Evolutionary conservation across 1,140 invertebrate species (phyloP).

Genomic region (Carposina sasakii): DNA sequence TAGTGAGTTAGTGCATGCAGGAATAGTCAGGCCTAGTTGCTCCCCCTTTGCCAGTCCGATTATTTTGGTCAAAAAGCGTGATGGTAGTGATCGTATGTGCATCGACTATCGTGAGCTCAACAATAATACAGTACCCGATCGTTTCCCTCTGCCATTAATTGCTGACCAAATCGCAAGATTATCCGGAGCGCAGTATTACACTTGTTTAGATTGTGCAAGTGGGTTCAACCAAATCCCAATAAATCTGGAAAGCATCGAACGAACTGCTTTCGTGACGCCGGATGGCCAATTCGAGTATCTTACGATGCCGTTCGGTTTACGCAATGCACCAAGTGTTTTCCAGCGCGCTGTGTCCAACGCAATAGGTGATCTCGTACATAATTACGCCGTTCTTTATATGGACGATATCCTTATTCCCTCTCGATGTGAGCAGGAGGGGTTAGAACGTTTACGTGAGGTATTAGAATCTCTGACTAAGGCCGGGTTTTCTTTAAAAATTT

Average conservation of each 20-base stretch:
- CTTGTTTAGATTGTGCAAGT: constrained; percentile 44
- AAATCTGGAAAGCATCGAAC: constrained; percentile 37
- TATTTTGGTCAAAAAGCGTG: constrained; percentile 21
- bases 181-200: constrained; percentile 20
- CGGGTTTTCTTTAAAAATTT: constrained; percentile 23
- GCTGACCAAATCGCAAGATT: constrained; percentile 56
- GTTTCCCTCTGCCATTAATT: constrained; percentile 68
- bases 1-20: constrained; percentile 31
- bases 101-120: constrained; percentile 57
- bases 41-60: constrained; percentile 25
- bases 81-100: neutral
- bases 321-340: constrained; percentile 37
- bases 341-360: constrained; percentile 22
- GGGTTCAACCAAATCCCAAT: constrained; percentile 70
- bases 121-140: constrained; percentile 44
- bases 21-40: constrained; percentile 35
- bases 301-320: constrained; percentile 40
- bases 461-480: constrained; percentile 13
- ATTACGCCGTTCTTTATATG: constrained; percentile 14
- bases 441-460: constrained; percentile 9
- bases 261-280: constrained; percentile 61
- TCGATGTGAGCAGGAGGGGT: constrained; percentile 5
- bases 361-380: constrained; percentile 1
- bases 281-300: constrained; percentile 41
- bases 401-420: constrained; percentile 20